Evolutionary conservation across 2,888 invertebrate species (phyloP).

Genomic region (Agrotis segetum): DNA sequence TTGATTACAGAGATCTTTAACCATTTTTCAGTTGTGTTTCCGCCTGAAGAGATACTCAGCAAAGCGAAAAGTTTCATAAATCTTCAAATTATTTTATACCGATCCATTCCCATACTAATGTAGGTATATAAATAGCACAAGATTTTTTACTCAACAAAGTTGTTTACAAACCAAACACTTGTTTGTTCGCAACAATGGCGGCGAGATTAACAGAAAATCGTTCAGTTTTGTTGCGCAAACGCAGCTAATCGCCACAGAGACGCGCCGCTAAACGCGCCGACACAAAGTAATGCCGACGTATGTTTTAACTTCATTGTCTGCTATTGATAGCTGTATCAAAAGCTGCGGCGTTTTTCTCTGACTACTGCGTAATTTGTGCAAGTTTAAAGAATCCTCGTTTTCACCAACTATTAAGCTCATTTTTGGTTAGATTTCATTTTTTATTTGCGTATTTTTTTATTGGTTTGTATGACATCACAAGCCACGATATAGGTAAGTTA

Average conservation of each 20-base stretch:
- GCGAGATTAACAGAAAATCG: slow-evolving; percentile 73
- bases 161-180: slow-evolving; percentile 79
- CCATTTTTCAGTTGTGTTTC: slow-evolving; percentile 3
- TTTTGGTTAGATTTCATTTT: too few relatives aligned
- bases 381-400: not conserved
- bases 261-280: slow-evolving; percentile 62
- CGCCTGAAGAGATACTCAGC: not conserved
- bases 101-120: slow-evolving; percentile 5
- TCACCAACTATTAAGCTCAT: too few relatives aligned
- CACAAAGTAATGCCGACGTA: slow-evolving; percentile 62
- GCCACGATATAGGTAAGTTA: too few relatives aligned
- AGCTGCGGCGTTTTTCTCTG: slow-evolving; percentile 56
- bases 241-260: slow-evolving; percentile 71
- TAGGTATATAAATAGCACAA: slow-evolving; percentile 23
- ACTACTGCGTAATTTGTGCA: not conserved
- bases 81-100: not conserved
- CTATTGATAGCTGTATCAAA: slow-evolving; percentile 67
- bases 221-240: slow-evolving; percentile 77
- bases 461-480: too few relatives aligned
- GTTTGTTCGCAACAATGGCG: slow-evolving; percentile 74
- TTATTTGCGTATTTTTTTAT: too few relatives aligned
- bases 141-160: slow-evolving; percentile 49
- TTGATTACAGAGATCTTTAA: too few relatives aligned
- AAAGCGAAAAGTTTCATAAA: not conserved
- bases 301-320: slow-evolving; percentile 62